phyloP scores from a whole-genome alignment of 2,797 vertebrate genomes.

The Cynodonichthys magdalenae region DNA sequence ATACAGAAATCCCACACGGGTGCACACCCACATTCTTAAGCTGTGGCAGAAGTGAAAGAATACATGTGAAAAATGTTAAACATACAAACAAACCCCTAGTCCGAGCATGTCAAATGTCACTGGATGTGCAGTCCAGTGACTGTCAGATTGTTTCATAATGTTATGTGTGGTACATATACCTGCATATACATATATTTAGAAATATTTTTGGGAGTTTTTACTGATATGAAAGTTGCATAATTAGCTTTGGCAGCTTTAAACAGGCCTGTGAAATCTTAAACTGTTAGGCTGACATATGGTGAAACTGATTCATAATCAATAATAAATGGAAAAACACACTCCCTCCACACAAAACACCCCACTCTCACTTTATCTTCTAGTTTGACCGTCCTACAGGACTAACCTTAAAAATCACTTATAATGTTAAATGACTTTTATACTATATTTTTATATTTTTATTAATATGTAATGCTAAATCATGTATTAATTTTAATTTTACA shows the following conservation, averaged over 20 bases:
- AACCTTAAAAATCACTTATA: no score
- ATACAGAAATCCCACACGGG: slow-evolving; percentile 2
- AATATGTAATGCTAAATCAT: no score
- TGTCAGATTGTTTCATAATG: background rate
- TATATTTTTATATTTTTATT: no score
- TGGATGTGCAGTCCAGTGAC: background rate
- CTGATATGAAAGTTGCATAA: slow-evolving; percentile 18
- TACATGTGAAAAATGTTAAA: background rate
- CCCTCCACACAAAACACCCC: slow-evolving; percentile 52
- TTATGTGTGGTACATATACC: background rate
- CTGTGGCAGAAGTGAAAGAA: background rate
- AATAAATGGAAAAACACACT: slow-evolving; percentile 70
- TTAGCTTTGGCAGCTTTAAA: slow-evolving; percentile 73
- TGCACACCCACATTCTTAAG: background rate
- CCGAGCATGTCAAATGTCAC: background rate
- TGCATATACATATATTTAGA: background rate
- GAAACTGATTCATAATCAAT: slow-evolving; percentile 81
- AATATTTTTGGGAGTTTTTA: background rate
- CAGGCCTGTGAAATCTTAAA: slow-evolving; percentile 71
- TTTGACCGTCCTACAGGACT: background rate
- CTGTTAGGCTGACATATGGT: slow-evolving; percentile 77
- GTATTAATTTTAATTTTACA: no score
- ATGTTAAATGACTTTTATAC: no score
- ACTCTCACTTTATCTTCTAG: slow-evolving; percentile 6
- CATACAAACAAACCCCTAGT: background rate